Base-by-base conservation (phyloP, 1,140 invertebrate species). In the Saccostrea glomerata region DNA sequence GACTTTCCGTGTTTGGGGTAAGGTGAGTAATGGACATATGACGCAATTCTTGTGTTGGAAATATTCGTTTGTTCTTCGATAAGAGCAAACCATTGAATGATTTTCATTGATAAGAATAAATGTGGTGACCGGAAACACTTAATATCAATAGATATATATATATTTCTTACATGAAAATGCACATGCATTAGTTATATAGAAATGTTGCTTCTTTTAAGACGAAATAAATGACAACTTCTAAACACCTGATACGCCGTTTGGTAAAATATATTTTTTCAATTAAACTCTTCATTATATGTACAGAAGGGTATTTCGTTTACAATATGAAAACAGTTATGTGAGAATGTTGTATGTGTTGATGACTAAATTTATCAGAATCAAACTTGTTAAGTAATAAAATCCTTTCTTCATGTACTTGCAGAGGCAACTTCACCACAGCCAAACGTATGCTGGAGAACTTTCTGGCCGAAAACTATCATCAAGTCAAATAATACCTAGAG, bases 401-500 rank as follows among this genome's bases (percentile, higher is more conserved):
- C n/a, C 5, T 20, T 63, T 63, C 58, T 63, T 63, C 1, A 47
- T 47, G 47, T 47, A 63, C 58, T 63, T 63, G 25, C 63, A 88
- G 63, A 70, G 20, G 40, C 83, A 82, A 58, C 83, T 88, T 58
- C 87, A 88, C 20, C 87, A 88, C 63, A 88, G 87, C 30, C 60
- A 85, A 77, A 84, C 87, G 11, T 88, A 84, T 54, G 54, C 63
- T 7, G 87, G 82, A 11, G 87, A 88, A 55, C 60, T 63, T 84
- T 66, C 66, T 23, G 88, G 86, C 9, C 83, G 54, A 23, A 84
- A 66, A 70, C 77, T 84, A 20, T 89, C 88, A 3, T 15, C 85
- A 0, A 82, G 86, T 47, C 86, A 89, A 56, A 86, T 84, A 11
- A 83, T 90, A 47, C 87, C 89, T 6, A 23, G 89, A 15, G 85